A percentile compares a stretch with the other conserved stretches of the same genome.
Evolutionary conservation across 2,797 vertebrate genomes (phyloP).

Genomic region (Mus caroli): DNA sequence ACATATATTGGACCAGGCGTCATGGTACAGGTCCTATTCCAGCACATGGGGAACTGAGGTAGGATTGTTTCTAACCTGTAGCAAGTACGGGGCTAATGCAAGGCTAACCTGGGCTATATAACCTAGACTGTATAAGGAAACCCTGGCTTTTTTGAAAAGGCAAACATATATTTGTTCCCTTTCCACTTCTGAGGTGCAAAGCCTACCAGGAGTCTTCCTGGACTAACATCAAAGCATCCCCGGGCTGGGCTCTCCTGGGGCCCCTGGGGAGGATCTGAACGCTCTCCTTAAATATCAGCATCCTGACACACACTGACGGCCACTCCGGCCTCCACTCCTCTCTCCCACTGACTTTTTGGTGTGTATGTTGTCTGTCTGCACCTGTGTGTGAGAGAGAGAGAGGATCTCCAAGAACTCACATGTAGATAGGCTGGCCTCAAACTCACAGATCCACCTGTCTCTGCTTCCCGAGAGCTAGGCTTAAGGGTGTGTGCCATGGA

Average conservation of each 20-base stretch:
- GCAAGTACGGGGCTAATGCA: not conserved
- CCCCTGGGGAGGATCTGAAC: not conserved
- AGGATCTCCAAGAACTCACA: not conserved
- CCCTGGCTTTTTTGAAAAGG: not conserved
- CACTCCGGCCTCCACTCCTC: not conserved
- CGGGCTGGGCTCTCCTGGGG: not conserved
- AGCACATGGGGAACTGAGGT: not conserved
- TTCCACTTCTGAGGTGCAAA: not conserved
- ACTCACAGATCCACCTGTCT: not conserved
- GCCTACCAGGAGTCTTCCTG: not conserved
- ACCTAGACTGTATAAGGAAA: not conserved
- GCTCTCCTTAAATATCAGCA: not conserved
- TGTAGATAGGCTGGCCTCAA: not conserved
- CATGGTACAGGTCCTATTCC: not conserved
- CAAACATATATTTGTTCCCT: not conserved
- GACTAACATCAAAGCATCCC: not conserved
- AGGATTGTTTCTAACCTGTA: not conserved
- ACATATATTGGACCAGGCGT: not conserved
- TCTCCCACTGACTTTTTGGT: not conserved
- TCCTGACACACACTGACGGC: rapidly evolving
- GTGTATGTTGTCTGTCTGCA: not conserved
- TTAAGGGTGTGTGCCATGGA: not conserved
- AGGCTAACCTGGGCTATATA: not conserved
- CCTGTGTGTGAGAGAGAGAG: not conserved
- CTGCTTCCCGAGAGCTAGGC: not conserved